Evolutionary conservation across 1,140 invertebrate species (phyloP).

Genomic region (Saccostrea cuccullata): DNA sequence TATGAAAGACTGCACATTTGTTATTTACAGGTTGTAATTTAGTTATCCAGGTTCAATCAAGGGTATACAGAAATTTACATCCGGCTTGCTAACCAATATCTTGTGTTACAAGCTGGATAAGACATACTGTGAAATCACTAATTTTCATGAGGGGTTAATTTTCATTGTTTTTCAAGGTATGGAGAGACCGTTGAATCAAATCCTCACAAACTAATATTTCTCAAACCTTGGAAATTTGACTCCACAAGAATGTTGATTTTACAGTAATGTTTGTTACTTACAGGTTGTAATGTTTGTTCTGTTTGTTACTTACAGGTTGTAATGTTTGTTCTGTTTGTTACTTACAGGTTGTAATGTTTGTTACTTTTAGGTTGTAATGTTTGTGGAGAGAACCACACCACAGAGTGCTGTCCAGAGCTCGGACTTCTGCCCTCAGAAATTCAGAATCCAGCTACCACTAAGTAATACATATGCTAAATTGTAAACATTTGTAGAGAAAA

Average conservation of each 20-base stretch:
- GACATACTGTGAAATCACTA: too few species aligned
- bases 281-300: constrained; percentile 75
- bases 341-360: constrained; percentile 58
- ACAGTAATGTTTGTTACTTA: background rate
- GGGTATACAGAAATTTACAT: too few species aligned
- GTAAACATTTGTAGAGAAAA: background rate
- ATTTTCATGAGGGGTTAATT: too few species aligned
- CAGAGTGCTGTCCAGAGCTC: constrained; percentile 76
- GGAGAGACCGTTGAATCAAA: background rate
- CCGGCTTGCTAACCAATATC: too few species aligned
- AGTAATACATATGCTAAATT: constrained; percentile 44
- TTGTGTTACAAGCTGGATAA: too few species aligned
- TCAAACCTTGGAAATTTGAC: background rate
- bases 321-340: constrained; percentile 73
- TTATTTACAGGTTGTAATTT: too few species aligned
- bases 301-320: constrained; percentile 56
- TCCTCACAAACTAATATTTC: background rate
- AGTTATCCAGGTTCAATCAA: too few species aligned
- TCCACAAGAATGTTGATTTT: background rate
- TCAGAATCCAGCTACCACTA: constrained; percentile 66
- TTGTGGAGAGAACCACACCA: constrained; percentile 76
- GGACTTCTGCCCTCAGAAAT: constrained; percentile 65
- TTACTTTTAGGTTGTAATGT: constrained; percentile 71
- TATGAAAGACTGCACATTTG: too few species aligned
- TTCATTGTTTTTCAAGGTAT: too few species aligned